Evolutionary conservation across 2,888 invertebrate species (phyloP), one percentile per base, ranked within the genome.

Genomic region (Amiota minor): DNA sequence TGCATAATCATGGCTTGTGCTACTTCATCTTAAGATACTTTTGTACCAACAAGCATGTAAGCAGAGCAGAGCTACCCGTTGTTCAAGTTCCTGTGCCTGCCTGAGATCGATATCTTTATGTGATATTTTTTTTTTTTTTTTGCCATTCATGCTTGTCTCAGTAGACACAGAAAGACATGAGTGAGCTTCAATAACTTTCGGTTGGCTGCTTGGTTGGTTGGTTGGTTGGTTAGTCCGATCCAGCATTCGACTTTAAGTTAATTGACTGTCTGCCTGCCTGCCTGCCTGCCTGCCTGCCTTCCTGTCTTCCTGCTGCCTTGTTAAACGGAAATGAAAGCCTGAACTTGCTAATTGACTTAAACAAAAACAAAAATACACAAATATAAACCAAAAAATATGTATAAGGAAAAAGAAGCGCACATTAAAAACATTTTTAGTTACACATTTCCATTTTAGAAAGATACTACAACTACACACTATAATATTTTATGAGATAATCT

Each of bases 1-100:
- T 56, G 68, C 72, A 72, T 72, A 72, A 72, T 68, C 68, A 67
- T 49, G 23, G 50, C 11, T 47, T 49, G 18, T 20, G 49, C 65
- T 49, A 49, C 20, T 47, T 64, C 45, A 46, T 46, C 47, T 20
- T 46, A 62, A 49, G 49, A 69, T 50, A 18, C 20, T 12, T n/a
- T 45, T 12, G 53, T 12, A 0, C 35, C 53, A 53, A 12, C 53
- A 53, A 53, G n/a, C 14, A 53, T 9, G 14, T 9, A 14, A n/a
- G 12, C 14, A 35, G 35, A 35, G 35, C 35, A 35, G 35, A 20
- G 65, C 16, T 47, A 65, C 65, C 65, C 65, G 65, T 65, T 65
- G 65, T 65, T 49, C 65, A 65, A 65, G 65, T 65, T 65, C 65
- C 65, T 65, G 47, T 35, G 35, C 35, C 35, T 35, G 35, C 35